Percentiles rank a stretch among this genome's conserved stretches.
These are phyloP conservation scores for Microplitis manilae DNA, from an alignment of 2,888 invertebrate species.

Conservation along the genomic window DNA sequence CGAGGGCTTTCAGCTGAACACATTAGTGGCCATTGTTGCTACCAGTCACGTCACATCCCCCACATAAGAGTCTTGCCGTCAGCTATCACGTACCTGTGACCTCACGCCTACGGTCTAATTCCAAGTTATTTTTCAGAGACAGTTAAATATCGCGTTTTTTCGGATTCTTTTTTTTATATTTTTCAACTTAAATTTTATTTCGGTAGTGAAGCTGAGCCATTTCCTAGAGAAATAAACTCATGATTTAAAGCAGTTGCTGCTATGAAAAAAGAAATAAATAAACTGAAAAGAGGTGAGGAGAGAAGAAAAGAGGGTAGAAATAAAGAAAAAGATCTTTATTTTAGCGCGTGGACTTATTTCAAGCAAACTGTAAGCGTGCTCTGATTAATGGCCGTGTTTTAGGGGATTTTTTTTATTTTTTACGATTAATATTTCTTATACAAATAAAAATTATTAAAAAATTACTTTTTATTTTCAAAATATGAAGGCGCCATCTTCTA, in stretches of 20 bases:
- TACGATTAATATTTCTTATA: conserved; percentile 34
- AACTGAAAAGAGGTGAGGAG: no score
- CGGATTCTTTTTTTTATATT: conserved; percentile 10
- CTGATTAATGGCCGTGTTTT: conserved; percentile 64
- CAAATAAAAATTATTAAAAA: no score
- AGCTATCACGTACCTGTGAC: no score
- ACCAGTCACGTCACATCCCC: no score
- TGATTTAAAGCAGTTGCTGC: conserved; percentile 62
- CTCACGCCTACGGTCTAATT: background rate
- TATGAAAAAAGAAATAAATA: no score
- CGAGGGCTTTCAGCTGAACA: no score
- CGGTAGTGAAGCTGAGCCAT: conserved; percentile 24
- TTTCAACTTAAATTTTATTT: conserved; percentile 35
- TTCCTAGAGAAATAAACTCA: conserved; percentile 63
- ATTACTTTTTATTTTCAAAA: no score
- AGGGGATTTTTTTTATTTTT: conserved; percentile 46
- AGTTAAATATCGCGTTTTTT: background rate
- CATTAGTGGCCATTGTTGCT: no score
- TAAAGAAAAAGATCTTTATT: conserved; percentile 63
- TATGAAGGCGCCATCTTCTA: no score
- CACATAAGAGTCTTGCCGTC: no score
- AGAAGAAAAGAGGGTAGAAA: no score
- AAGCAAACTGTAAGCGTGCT: conserved; percentile 59
- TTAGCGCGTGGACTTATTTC: conserved; percentile 59
- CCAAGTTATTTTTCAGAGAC: background rate